These are phyloP conservation scores for Hypercompe scribonia DNA, from an alignment of 2,888 invertebrate genomes.

Conservation along the genomic window DNA sequence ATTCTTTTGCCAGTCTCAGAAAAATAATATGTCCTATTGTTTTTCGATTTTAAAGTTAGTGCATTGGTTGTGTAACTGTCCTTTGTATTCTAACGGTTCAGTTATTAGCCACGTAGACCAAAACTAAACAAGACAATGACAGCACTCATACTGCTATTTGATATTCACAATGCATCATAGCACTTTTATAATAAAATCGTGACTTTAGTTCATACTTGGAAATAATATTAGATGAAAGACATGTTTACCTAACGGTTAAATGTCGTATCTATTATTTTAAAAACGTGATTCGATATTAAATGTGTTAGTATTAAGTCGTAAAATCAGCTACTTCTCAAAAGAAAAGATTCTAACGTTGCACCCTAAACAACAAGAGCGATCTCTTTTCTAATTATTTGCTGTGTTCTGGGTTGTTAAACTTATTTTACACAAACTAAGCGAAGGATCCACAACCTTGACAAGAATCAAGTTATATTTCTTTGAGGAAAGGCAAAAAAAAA, in stretches of 20 bases:
- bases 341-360: background rate
- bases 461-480: background rate
- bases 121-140: constrained; percentile 20
- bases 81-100: constrained; percentile 4
- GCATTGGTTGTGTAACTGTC: constrained; percentile 2
- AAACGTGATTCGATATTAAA: background rate
- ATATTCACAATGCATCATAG: constrained; percentile 26
- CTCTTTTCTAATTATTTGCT: background rate
- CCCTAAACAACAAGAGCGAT: background rate
- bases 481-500: background rate
- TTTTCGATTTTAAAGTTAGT: background rate
- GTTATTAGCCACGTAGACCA: constrained; percentile 16
- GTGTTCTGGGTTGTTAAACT: background rate
- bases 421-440: background rate
- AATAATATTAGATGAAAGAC: constrained; percentile 26
- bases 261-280: constrained; percentile 19
- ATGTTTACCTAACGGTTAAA: constrained; percentile 39
- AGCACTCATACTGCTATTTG: constrained; percentile 12
- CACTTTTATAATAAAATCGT: constrained; percentile 34
- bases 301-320: background rate
- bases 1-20: background rate
- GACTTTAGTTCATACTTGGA: constrained; percentile 42
- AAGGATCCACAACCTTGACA: background rate
- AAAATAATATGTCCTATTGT: background rate
- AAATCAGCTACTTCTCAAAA: background rate